A percentile compares a stretch with the other conserved stretches of the same genome.
Conservation (phyloP, 2,888 invertebrate genomes). For the Daptonema setosum region DNA sequence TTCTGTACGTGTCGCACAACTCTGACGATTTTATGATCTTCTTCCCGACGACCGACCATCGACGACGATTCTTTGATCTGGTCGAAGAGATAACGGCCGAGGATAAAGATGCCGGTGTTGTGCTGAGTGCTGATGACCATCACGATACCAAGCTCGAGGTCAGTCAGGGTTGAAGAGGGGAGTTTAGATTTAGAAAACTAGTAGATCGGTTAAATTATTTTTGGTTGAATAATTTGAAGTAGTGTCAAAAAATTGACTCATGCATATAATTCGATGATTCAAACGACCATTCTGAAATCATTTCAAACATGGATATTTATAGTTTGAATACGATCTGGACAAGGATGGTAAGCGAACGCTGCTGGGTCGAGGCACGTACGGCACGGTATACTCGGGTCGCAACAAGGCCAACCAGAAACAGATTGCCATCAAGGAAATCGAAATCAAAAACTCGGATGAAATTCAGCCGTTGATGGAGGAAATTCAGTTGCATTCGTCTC, state of each 20-base stretch:
- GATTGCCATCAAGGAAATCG: slow-evolving; percentile 94
- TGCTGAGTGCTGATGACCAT: too few relatives aligned
- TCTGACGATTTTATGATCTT: slow-evolving; percentile 97
- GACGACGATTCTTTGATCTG: slow-evolving; percentile 33
- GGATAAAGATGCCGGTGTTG: neutral
- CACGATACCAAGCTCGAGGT: too few relatives aligned
- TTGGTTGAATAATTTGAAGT: too few relatives aligned
- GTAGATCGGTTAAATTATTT: too few relatives aligned
- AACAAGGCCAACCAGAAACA: slow-evolving; percentile 31
- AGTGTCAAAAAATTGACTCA: too few relatives aligned
- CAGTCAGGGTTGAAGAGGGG: too few relatives aligned
- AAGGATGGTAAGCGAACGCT: slow-evolving; percentile 62
- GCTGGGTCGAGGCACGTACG: slow-evolving; percentile 84
- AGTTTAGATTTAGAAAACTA: too few relatives aligned
- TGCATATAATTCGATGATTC: too few relatives aligned
- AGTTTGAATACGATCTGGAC: slow-evolving; percentile 78
- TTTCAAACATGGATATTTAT: too few relatives aligned
- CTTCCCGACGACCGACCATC: slow-evolving; percentile 66
- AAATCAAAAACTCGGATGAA: slow-evolving; percentile 69
- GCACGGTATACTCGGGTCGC: slow-evolving; percentile 64
- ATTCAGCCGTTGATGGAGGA: slow-evolving; percentile 93
- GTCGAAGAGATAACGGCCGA: neutral
- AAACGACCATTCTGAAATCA: too few relatives aligned
- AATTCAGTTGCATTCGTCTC: slow-evolving; percentile 80
- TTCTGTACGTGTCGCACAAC: slow-evolving; percentile 88